phyloP scores from a whole-genome alignment of 2,888 invertebrate genomes.

The Myathropa florea region DNA sequence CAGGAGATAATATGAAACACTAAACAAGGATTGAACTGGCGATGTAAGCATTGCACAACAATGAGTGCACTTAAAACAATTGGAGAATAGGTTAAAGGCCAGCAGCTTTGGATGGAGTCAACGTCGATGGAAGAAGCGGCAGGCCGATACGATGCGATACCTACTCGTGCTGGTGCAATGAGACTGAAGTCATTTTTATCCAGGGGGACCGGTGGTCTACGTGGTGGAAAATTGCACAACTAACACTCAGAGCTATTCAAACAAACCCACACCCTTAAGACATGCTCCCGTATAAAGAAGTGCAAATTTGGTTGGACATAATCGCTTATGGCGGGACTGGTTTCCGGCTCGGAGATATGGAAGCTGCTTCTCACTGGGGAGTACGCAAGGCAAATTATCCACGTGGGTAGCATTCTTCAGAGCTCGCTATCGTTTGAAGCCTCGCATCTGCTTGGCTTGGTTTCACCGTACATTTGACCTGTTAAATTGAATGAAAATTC shows the following conservation, averaged over 20 bases:
- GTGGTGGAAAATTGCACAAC: slow-evolving; percentile 25
- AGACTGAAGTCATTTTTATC: background rate
- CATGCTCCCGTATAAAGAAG: background rate
- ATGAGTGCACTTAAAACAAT: slow-evolving; percentile 69
- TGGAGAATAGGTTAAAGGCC: slow-evolving; percentile 60
- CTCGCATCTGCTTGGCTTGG: slow-evolving; percentile 14
- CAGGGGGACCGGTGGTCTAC: background rate
- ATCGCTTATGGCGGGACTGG: background rate
- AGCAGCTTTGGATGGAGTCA: slow-evolving; percentile 31
- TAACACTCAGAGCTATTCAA: slow-evolving; percentile 9
- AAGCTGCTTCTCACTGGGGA: background rate
- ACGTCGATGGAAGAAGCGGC: slow-evolving; percentile 7
- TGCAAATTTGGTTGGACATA: slow-evolving; percentile 17
- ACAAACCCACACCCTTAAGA: background rate
- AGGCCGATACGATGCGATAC: background rate
- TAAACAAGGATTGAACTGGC: slow-evolving; percentile 67
- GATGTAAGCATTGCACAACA: slow-evolving; percentile 65
- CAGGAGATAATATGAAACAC: slow-evolving; percentile 59
- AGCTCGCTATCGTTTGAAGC: background rate
- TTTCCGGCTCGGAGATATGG: background rate
- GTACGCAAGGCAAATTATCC: slow-evolving; percentile 3
- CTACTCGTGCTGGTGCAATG: background rate
- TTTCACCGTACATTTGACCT: slow-evolving; percentile 54
- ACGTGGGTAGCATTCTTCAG: slow-evolving; percentile 32
- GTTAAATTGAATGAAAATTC: slow-evolving; percentile 64